Evolutionary conservation across 2,113 vertebrate species (phyloP).

Genomic region (Aepyceros melampus): DNA sequence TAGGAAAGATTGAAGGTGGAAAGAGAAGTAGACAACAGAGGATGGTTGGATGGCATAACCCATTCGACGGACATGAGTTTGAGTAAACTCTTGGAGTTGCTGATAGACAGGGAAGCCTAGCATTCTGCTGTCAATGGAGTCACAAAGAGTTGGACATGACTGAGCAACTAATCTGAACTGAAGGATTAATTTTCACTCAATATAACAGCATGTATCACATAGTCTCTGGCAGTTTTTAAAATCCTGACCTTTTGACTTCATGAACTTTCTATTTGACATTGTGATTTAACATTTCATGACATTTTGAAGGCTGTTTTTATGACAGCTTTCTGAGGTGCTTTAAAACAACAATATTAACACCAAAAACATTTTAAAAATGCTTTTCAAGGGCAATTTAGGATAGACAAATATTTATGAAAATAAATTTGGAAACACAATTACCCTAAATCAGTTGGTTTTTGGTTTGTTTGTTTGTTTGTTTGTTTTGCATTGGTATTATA

Average conservation of each 20-base stretch:
- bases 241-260: conserved; percentile 20
- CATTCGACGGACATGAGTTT: background rate
- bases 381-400: background rate
- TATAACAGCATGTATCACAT: background rate
- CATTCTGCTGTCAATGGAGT: background rate
- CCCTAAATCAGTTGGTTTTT: background rate
- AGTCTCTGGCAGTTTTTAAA: background rate
- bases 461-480: too few relatives aligned
- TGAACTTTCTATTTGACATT: background rate
- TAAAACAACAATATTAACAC: background rate
- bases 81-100: background rate
- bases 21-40: background rate
- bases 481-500: background rate
- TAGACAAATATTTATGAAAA: background rate
- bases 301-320: conserved; percentile 44
- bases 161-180: background rate
- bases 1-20: background rate
- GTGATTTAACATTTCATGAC: conserved; percentile 27
- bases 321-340: background rate
- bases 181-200: background rate
- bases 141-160: background rate
- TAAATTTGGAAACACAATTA: background rate
- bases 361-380: background rate
- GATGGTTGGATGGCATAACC: background rate
- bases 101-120: background rate